Evolutionary conservation across 2,888 invertebrate species (phyloP).

Genomic region (Lochmaea capreae): DNA sequence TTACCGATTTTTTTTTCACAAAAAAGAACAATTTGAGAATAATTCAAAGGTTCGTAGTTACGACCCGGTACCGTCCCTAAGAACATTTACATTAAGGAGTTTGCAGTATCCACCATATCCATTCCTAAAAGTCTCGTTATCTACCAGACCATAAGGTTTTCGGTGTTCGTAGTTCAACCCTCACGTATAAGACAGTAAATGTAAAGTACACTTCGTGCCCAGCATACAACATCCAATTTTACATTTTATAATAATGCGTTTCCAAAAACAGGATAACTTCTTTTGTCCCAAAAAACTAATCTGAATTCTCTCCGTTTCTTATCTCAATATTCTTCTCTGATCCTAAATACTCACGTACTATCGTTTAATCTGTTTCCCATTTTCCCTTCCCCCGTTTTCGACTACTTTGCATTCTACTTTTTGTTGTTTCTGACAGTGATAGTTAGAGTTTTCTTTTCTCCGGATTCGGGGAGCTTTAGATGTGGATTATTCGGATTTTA

Average conservation of each 20-base stretch:
- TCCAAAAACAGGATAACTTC: conserved; percentile 60
- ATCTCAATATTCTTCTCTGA: conserved; percentile 60
- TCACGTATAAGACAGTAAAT: conserved; percentile 38
- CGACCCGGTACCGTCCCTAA: too few relatives aligned
- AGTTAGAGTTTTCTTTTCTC: conserved; percentile 42
- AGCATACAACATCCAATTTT: conserved; percentile 56
- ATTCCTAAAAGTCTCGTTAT: too few relatives aligned
- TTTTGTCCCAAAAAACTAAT: conserved; percentile 55
- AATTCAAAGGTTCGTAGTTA: too few relatives aligned
- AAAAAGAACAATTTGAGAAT: too few relatives aligned
- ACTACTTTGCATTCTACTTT: conserved; percentile 45
- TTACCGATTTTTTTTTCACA: too few relatives aligned
- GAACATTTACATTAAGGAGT: too few relatives aligned
- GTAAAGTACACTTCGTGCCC: conserved; percentile 53
- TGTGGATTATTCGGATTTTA: conserved; percentile 7
- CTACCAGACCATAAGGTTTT: too few relatives aligned
- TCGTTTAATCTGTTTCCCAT: conserved; percentile 63
- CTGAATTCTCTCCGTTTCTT: conserved; percentile 59
- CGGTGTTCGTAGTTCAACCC: conserved; percentile 6
- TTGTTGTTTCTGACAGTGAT: conserved; percentile 44
- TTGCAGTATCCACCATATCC: too few relatives aligned
- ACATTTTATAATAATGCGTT: conserved; percentile 61
- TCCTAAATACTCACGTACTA: conserved; percentile 62
- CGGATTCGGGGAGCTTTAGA: conserved; percentile 35
- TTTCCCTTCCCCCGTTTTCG: conserved; percentile 48